Base-by-base conservation (phyloP, 2,888 invertebrate species). In the Drosophila monieri region DNA sequence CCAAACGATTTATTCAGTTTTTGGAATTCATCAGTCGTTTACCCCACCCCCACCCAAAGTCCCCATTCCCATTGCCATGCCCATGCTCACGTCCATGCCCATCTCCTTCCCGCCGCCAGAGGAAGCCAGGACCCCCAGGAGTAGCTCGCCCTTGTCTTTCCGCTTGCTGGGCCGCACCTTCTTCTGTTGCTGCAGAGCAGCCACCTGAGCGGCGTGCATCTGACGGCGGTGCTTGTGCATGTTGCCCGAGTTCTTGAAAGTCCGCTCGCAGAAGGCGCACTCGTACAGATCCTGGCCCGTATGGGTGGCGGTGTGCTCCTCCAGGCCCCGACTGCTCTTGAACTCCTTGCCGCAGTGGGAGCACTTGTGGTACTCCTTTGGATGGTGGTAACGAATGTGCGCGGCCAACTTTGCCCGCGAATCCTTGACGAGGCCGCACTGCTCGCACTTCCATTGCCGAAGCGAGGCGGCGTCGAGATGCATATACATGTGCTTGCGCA, bases 141-240 rank as follows among this genome's bases (percentile, higher is more conserved):
- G 32, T 6, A 61, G 27, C 10, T 61, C 49, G 9, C 44, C 39
- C 39, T 61, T 61, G 12, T 53, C 70, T 35, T 69, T 69, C 0
- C 70, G 70, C 46, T 69, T 70, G 37, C 69, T 69, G 41, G 70
- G 69, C 21, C 62, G 54, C 23, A 69, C 43, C 23, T 61, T 69
- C 39, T 55, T 69, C 23, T 69, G 70, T 51, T 69, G 62, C 35
- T 69, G 69, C 14, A 69, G 62, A 10, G 54, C 86, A 12, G 70
- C 69, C 35, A 69, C 69, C 32, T 68, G 60, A 35, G 55, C 62
- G 0, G 83, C 80, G 73, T 90, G 90, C 27, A 78, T 76, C 55
- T 88, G 87, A 35, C 89, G 89, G 8, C 88, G 77, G 74, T 90
- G 90, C n/a, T 88, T 84, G 74, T 90, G 88, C 85, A 90, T 88